Evolutionary conservation across 1,140 invertebrate genomes (phyloP).

Genomic region (Vollenhovia emeryi): DNA sequence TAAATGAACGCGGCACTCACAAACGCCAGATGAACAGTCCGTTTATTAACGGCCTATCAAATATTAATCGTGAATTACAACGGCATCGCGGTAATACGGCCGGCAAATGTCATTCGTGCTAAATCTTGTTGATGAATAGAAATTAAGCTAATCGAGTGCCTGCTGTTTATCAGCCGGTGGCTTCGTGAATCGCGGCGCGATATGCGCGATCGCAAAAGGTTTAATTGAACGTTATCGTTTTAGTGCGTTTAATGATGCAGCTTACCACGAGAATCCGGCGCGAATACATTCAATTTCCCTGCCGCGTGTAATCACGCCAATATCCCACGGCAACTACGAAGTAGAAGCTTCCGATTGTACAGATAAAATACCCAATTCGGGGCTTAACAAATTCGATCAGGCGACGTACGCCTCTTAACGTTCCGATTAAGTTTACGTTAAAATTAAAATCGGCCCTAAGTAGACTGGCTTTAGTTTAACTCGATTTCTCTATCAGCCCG

Average conservation of each 20-base stretch:
- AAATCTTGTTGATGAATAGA: constrained; percentile 48
- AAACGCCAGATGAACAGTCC: constrained; percentile 16
- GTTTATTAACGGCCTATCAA: constrained; percentile 34
- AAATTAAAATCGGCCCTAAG: background rate
- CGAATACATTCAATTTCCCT: constrained; percentile 13
- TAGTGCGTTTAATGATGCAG: constrained; percentile 35
- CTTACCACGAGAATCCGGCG: constrained; percentile 1
- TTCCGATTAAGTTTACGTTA: background rate
- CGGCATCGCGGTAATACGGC: constrained; percentile 1
- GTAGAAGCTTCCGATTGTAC: background rate
- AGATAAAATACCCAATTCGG: constrained; percentile 4
- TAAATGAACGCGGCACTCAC: background rate
- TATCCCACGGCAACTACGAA: background rate
- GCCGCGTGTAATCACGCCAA: background rate
- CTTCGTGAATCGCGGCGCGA: constrained; percentile 4
- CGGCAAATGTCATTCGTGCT: constrained; percentile 30
- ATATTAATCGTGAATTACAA: constrained; percentile 45
- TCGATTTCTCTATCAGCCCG: background rate
- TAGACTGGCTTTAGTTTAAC: background rate
- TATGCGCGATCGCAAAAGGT: constrained; percentile 19
- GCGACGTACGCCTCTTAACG: too few relatives aligned
- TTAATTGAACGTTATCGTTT: constrained; percentile 43
- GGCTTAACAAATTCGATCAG: background rate
- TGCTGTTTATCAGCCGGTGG: constrained; percentile 33
- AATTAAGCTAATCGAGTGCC: constrained; percentile 43